Evolutionary conservation across 2,888 invertebrate genomes (phyloP).

Genomic region (Pandemis corylana): DNA sequence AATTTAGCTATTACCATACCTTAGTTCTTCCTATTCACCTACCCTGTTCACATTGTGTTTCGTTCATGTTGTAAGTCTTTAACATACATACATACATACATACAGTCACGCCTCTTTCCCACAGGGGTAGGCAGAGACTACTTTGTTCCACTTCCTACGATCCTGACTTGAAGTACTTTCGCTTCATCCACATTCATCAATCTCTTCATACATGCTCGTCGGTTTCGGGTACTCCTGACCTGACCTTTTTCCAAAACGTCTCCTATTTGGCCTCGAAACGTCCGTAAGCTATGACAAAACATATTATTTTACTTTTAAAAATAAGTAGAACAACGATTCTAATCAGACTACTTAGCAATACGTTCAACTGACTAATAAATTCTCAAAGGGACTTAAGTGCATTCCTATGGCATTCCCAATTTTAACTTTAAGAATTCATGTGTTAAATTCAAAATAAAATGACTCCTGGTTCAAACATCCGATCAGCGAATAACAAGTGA

Average conservation of each 20-base stretch:
- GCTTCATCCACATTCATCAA: no score
- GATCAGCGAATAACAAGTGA: conserved; percentile 15
- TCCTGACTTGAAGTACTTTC: no score
- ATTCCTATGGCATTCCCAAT: neutral
- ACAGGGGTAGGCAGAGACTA: no score
- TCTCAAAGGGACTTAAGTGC: neutral
- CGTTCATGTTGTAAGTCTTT: neutral
- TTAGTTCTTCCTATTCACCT: neutral
- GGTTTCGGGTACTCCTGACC: no score
- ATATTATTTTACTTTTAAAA: neutral
- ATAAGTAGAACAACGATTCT: neutral
- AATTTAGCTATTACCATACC: conserved; percentile 9
- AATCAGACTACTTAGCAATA: neutral
- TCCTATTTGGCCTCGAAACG: no score
- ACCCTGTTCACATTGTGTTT: neutral
- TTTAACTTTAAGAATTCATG: neutral
- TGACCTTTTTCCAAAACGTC: no score
- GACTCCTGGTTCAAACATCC: neutral
- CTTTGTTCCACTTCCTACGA: no score
- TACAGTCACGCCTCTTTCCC: no score
- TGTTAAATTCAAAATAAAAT: neutral
- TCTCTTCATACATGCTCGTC: no score
- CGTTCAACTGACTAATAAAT: neutral
- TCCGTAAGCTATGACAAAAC: neutral
- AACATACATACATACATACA: no score